Base-by-base conservation (phyloP, 2,888 invertebrate species). In the Amphipoea lucens region DNA sequence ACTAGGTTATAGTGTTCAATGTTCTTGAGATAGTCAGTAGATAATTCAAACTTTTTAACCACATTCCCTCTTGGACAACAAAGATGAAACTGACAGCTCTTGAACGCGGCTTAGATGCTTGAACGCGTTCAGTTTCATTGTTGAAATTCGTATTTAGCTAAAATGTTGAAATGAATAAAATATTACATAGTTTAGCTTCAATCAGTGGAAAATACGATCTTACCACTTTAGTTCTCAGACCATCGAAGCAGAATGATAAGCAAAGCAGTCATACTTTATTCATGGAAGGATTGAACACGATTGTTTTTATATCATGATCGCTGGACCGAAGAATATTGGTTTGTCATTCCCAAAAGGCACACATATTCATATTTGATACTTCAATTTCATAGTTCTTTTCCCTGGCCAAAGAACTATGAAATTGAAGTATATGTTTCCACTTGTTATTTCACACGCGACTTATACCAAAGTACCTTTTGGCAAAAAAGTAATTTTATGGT, bases 351-450 rank as follows among this genome's bases (percentile, higher is more conserved):
- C 84, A 54, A 40, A 70, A 65, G 76, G 66, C 67, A 80, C 67
- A 76, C 74, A 75, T 81, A 79, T 76, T 78, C 76, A 48, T 79
- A 54, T 78, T 80, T 79, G 81, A 81, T 73, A 79, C 79, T 86
- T 75, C 88, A 88, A 88, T 88, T 87, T 86, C 85, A 87, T 84
- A 86, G 78, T 73, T 81, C 62, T 77, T 76, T 82, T 76, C 62
- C 40, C 40, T n/a, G 40, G 40, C 40, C 63, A 76, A 74, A 83
- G 66, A 23, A 57, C 23, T 11, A 57, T 23, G 57, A 57, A 4
- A n/a, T 57, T 23, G 57, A 57, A 57, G 57, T 57, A 9, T 23
- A 57, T 57, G 57, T 23, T 54, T 2, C 54, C 20, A 20, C 71
- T 54, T 65, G 68, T 51, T 79, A 76, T 80, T 79, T 79, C 29